Evolutionary conservation across 2,113 vertebrate species (phyloP).

Genomic region (Trogon melanurus): DNA sequence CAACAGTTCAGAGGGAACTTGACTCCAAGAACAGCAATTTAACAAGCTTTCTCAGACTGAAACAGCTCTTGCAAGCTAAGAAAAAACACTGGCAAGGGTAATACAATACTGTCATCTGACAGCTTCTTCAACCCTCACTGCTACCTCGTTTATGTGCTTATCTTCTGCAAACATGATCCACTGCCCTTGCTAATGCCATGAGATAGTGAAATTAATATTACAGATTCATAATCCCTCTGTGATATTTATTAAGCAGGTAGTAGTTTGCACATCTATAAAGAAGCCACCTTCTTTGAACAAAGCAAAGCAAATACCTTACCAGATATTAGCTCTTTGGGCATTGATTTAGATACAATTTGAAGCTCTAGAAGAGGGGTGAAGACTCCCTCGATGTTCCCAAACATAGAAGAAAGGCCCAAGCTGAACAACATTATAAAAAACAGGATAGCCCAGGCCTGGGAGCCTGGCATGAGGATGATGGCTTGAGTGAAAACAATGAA

Average conservation of each 20-base stretch:
- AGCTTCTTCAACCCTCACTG: neutral
- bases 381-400: constrained; percentile 88
- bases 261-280: neutral
- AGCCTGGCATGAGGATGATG: constrained; percentile 85
- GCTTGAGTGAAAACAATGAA: constrained; percentile 92
- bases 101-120: neutral
- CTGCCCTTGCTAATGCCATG: neutral
- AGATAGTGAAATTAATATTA: neutral
- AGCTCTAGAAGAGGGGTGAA: constrained; percentile 85
- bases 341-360: constrained; percentile 68
- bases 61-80: neutral
- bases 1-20: neutral
- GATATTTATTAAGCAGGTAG: neutral
- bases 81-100: neutral
- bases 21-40: neutral
- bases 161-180: neutral
- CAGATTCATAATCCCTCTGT: neutral
- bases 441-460: constrained; percentile 88
- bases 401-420: constrained; percentile 93
- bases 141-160: neutral
- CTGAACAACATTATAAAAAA: constrained; percentile 92
- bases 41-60: neutral
- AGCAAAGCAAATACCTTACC: constrained; percentile 74
- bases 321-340: constrained; percentile 82
- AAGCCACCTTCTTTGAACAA: neutral